Conservation (phyloP, 2,888 invertebrate genomes). For the Drosophila mulleri region DNA sequence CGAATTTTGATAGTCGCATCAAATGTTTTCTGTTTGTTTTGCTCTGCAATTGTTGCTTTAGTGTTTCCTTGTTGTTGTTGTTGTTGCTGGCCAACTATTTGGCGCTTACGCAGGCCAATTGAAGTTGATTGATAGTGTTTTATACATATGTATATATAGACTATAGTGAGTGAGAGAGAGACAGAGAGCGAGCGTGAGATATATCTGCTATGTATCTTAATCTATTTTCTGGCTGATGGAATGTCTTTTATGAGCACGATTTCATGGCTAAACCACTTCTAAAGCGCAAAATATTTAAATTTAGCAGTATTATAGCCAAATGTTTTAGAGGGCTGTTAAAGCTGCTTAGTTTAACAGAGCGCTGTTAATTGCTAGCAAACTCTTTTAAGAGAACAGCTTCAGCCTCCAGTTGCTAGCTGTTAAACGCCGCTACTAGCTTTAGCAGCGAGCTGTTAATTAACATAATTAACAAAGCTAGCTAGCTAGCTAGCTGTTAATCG, state of each 20-base stretch:
- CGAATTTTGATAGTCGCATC: constrained; percentile 57
- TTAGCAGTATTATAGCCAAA: constrained; percentile 10
- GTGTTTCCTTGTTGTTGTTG: constrained; percentile 16
- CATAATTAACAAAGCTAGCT: too few species aligned
- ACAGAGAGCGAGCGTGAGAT: not conserved
- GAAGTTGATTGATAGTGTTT: constrained; percentile 71
- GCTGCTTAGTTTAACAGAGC: not conserved
- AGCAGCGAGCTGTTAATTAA: too few species aligned
- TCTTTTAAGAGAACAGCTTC: not conserved
- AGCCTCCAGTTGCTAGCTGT: not conserved
- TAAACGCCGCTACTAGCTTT: not conserved
- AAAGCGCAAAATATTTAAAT: not conserved
- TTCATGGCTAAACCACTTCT: constrained; percentile 9
- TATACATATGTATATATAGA: not conserved
- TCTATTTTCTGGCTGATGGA: constrained; percentile 10
- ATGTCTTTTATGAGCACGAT: constrained; percentile 12
- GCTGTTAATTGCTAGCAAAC: constrained; percentile 6
- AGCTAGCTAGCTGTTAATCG: too few species aligned
- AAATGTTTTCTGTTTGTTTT: constrained; percentile 51
- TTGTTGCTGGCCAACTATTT: constrained; percentile 61
- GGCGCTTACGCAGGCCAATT: constrained; percentile 74
- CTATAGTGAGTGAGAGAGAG: not conserved
- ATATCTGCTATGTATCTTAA: constrained; percentile 19
- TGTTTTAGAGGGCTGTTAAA: not conserved
- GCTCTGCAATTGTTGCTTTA: constrained; percentile 42